These are phyloP conservation scores for Orientallactaga bullata DNA, from an alignment of 2,113 vertebrate genomes.

Conservation along the genomic window DNA sequence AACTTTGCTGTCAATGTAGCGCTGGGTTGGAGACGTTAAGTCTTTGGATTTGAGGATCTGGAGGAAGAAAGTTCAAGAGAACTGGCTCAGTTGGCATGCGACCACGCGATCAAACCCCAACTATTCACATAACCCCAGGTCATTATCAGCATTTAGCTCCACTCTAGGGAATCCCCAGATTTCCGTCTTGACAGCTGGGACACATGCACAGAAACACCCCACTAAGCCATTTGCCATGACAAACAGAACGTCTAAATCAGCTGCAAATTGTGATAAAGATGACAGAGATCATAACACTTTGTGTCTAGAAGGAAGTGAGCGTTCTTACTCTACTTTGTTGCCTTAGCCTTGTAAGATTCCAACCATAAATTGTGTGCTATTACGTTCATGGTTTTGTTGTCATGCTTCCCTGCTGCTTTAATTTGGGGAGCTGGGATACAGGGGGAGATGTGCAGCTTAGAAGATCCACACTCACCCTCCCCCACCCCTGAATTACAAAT, in stretches of 20 bases:
- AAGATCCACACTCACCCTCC: neutral
- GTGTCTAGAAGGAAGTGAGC: slow-evolving; percentile 67
- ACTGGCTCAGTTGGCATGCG: neutral
- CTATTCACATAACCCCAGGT: neutral
- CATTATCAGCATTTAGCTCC: neutral
- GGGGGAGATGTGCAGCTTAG: neutral
- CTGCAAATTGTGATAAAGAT: slow-evolving; percentile 62
- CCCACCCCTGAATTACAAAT: slow-evolving; percentile 43
- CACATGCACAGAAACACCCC: neutral
- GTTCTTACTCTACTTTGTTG: slow-evolving; percentile 68
- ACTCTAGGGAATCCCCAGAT: rapidly evolving
- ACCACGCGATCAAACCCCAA: neutral
- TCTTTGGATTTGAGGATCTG: slow-evolving; percentile 96
- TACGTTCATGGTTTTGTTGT: slow-evolving; percentile 55
- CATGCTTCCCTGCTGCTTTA: neutral
- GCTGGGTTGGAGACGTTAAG: slow-evolving; percentile 93
- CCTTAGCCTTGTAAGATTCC: slow-evolving; percentile 51
- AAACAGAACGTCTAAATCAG: slow-evolving; percentile 54
- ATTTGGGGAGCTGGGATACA: neutral
- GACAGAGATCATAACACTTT: slow-evolving; percentile 52
- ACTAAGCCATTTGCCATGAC: slow-evolving; percentile 29
- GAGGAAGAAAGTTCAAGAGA: slow-evolving; percentile 60
- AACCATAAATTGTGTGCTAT: slow-evolving; percentile 36
- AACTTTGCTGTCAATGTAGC: slow-evolving; percentile 98
- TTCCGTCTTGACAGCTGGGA: neutral